Conservation (phyloP, 2,797 vertebrate genomes). For the Notamacropus eugenii region DNA sequence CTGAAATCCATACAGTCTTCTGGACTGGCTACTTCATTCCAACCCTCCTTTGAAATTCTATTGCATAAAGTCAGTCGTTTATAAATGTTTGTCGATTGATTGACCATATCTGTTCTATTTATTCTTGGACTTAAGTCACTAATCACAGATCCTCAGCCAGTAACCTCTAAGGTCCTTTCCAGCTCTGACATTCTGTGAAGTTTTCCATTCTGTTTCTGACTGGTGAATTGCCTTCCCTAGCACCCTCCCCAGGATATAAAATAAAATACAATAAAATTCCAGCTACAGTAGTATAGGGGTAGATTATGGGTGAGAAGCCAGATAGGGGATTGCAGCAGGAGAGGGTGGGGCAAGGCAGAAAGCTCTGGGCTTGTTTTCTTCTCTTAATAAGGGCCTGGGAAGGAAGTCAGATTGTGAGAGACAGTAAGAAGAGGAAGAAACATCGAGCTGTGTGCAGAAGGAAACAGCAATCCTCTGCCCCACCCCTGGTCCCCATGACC, state of each 20-base stretch:
- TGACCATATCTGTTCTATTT: background rate
- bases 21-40: background rate
- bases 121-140: background rate
- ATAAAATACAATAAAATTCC: background rate
- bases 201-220: background rate
- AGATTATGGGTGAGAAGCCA: background rate
- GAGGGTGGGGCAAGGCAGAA: background rate
- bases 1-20: background rate
- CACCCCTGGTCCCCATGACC: background rate
- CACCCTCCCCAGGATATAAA: background rate
- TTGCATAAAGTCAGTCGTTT: background rate
- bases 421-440: background rate
- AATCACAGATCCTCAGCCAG: background rate
- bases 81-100: background rate
- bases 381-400: background rate
- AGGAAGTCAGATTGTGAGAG: slow-evolving; percentile 2
- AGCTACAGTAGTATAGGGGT: background rate
- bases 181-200: background rate
- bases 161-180: background rate
- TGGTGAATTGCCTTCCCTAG: background rate
- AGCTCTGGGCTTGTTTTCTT: background rate
- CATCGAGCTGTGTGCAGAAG: background rate
- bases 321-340: background rate
- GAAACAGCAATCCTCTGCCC: background rate
- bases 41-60: background rate